phyloP scores from a whole-genome alignment of 2,888 invertebrate genomes.

The Sinotaia quadrata region DNA sequence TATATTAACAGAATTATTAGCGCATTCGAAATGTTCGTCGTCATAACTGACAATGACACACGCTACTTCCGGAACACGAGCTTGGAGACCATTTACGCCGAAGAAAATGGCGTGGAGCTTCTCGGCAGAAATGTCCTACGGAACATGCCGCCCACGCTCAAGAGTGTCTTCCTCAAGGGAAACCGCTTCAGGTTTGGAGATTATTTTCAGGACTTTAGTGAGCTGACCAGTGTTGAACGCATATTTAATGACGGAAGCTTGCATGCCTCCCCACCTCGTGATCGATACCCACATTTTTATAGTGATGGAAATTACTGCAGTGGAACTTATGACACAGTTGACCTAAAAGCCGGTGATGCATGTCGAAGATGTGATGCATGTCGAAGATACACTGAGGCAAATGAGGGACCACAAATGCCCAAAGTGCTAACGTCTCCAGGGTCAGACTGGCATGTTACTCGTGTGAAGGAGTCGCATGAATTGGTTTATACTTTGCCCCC shows the following conservation, averaged over 20 bases:
- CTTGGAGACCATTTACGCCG: background rate
- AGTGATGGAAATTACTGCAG: too few relatives aligned
- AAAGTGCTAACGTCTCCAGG: too few relatives aligned
- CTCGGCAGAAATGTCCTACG: background rate
- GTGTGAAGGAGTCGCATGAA: too few relatives aligned
- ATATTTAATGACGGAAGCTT: background rate
- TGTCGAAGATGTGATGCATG: too few relatives aligned
- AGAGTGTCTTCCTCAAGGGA: background rate
- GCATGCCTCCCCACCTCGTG: too few relatives aligned
- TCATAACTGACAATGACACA: background rate
- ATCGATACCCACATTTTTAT: too few relatives aligned
- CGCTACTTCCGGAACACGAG: background rate
- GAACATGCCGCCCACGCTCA: background rate
- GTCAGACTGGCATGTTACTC: too few relatives aligned
- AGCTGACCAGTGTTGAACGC: background rate
- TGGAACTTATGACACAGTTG: too few relatives aligned
- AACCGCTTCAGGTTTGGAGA: background rate
- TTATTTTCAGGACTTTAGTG: background rate
- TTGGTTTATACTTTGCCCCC: slow-evolving; percentile 24
- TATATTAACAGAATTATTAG: background rate
- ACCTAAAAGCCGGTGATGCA: too few relatives aligned
- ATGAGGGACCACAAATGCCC: too few relatives aligned
- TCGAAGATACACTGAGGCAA: too few relatives aligned
- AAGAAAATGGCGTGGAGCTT: background rate
- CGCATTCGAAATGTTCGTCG: background rate